Conservation (phyloP, 2,797 vertebrate species). For the Heterohyrax brucei region DNA sequence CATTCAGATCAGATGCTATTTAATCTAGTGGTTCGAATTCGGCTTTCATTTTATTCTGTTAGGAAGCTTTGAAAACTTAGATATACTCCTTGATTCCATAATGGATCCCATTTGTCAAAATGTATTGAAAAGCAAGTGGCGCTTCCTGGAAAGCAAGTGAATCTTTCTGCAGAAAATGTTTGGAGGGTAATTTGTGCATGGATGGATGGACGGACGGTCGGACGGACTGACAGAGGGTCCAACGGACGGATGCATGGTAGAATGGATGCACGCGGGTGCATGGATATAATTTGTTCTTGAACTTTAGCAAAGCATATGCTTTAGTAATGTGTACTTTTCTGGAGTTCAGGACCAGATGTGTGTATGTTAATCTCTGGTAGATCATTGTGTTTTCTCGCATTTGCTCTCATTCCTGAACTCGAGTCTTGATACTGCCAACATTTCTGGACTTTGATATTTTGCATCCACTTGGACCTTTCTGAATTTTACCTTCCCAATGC, state of each 20-base stretch:
- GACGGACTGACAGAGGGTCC: no score
- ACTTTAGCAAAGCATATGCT: neutral
- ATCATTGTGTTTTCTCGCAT: neutral
- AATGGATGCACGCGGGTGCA: neutral
- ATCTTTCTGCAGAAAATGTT: neutral
- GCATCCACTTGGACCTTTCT: neutral
- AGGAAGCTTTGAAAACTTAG: neutral
- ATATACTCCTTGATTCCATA: neutral
- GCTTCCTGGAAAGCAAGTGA: neutral
- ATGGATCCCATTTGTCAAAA: neutral
- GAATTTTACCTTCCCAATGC: neutral
- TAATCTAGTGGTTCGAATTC: neutral
- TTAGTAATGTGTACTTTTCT: neutral
- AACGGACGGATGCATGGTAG: neutral
- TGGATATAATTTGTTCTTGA: neutral
- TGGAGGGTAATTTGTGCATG: neutral
- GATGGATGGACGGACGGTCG: neutral
- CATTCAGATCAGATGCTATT: neutral
- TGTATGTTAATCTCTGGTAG: neutral
- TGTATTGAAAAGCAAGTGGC: neutral
- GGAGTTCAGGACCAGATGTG: neutral
- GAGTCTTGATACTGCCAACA: neutral
- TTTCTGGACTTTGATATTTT: neutral
- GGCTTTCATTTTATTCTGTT: neutral
- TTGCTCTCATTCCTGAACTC: neutral